Conservation (phyloP, 2,888 invertebrate genomes). For the Pollenia angustigena region DNA sequence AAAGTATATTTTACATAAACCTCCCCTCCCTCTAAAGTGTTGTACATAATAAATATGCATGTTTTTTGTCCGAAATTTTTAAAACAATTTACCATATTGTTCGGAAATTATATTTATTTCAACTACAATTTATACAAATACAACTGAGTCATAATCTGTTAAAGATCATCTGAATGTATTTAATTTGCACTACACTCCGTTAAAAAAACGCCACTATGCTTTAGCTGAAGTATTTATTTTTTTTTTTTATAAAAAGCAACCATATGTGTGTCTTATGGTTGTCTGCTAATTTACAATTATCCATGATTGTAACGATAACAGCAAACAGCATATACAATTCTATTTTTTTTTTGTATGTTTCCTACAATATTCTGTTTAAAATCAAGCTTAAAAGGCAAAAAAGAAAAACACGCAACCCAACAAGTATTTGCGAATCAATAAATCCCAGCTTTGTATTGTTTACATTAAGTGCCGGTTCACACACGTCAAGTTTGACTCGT, state of each 20-base stretch:
- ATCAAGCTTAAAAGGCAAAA: slow-evolving; percentile 24
- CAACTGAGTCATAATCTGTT: slow-evolving; percentile 67
- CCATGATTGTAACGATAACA: slow-evolving; percentile 64
- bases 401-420: slow-evolving; percentile 26
- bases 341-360: slow-evolving; percentile 2
- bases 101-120: slow-evolving; percentile 24
- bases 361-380: slow-evolving; percentile 7
- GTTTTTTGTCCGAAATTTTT: slow-evolving; percentile 47
- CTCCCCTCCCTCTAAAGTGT: neutral
- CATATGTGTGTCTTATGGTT: slow-evolving; percentile 67
- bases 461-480: too few species aligned
- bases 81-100: slow-evolving; percentile 51
- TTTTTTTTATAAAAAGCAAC: neutral
- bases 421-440: slow-evolving; percentile 31
- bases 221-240: neutral
- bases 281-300: slow-evolving; percentile 71
- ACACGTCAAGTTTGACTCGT: too few species aligned
- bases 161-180: slow-evolving; percentile 66
- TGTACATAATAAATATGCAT: neutral
- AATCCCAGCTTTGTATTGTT: slow-evolving; percentile 3
- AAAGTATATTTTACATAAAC: neutral
- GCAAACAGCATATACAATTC: neutral
- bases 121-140: slow-evolving; percentile 13
- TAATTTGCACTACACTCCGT: neutral
- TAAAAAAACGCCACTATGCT: neutral